Conservation (phyloP, 2,113 vertebrate genomes). For the Acanthochromis polyacanthus region DNA sequence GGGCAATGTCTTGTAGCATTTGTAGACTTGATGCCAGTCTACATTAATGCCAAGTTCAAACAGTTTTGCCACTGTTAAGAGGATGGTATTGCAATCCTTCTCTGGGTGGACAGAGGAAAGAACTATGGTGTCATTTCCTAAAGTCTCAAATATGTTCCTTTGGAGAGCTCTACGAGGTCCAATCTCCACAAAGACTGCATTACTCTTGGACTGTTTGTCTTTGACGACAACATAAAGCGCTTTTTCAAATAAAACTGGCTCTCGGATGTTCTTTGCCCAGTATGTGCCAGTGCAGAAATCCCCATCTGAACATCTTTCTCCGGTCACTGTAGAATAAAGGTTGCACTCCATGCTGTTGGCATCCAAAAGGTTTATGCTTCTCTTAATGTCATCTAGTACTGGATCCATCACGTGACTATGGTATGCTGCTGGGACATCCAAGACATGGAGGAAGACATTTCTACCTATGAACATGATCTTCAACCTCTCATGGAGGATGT, state of each 20-base stretch:
- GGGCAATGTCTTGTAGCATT: slow-evolving; percentile 82
- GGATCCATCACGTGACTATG: slow-evolving; percentile 90
- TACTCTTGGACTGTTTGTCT: slow-evolving; percentile 59
- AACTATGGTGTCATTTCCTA: slow-evolving; percentile 82
- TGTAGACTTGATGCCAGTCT: slow-evolving; percentile 86
- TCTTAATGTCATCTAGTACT: slow-evolving; percentile 81
- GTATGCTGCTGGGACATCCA: slow-evolving; percentile 87
- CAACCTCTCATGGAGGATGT: slow-evolving; percentile 77
- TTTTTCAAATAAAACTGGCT: slow-evolving; percentile 87
- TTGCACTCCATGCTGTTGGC: slow-evolving; percentile 73
- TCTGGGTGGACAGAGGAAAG: slow-evolving; percentile 82
- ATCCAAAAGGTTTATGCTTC: slow-evolving; percentile 72
- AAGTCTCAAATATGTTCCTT: slow-evolving; percentile 86
- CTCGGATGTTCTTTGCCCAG: slow-evolving; percentile 88
- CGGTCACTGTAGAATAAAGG: slow-evolving; percentile 89
- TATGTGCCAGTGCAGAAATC: slow-evolving; percentile 87
- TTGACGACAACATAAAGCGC: slow-evolving; percentile 75
- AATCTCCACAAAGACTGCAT: slow-evolving; percentile 89
- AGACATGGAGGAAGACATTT: slow-evolving; percentile 84
- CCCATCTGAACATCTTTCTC: slow-evolving; percentile 65
- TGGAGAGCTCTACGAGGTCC: slow-evolving; percentile 86
- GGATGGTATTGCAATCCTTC: slow-evolving; percentile 81
- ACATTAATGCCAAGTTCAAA: slow-evolving; percentile 88
- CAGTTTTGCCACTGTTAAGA: slow-evolving; percentile 80
- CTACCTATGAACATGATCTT: slow-evolving; percentile 69